Percentiles rank a stretch among this genome's conserved stretches.
These are phyloP conservation scores for Embiotoca jacksoni DNA, from an alignment of 2,113 vertebrate species.

Conservation along the genomic window DNA sequence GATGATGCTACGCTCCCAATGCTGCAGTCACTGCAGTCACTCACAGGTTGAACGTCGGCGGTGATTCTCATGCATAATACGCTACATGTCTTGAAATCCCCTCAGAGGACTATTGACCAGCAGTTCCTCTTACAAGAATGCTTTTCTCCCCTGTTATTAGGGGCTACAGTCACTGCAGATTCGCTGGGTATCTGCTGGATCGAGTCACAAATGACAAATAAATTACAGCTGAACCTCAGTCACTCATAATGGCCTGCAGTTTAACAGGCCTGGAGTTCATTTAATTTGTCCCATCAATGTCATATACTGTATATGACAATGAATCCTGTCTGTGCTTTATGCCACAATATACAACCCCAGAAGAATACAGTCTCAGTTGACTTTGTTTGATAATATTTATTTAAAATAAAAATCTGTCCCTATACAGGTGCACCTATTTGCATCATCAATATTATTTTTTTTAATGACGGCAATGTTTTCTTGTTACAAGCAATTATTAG, in stretches of 20 bases:
- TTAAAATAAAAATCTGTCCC: too few species aligned
- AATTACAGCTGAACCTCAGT: neutral
- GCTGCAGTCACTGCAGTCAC: constrained; percentile 68
- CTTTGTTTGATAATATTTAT: neutral
- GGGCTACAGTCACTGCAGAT: neutral
- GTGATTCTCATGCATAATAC: constrained; percentile 9
- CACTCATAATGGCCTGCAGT: too few species aligned
- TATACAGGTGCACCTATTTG: too few species aligned
- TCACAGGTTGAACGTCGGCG: constrained; percentile 51
- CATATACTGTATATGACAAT: neutral
- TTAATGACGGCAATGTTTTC: too few species aligned
- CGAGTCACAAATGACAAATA: neutral
- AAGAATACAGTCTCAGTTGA: neutral
- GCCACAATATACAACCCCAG: too few species aligned
- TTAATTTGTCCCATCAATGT: neutral
- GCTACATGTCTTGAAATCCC: neutral
- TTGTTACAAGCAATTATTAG: too few species aligned
- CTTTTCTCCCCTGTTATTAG: fast-evolving
- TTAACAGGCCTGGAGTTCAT: constrained; percentile 8
- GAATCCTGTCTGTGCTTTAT: too few species aligned
- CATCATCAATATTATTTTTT: too few species aligned
- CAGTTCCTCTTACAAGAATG: too few species aligned
- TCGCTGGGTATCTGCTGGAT: neutral
- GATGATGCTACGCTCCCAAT: constrained; percentile 14
- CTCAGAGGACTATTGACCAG: neutral